Base-by-base conservation (phyloP, 1,140 invertebrate species). In the Holcopasites calliopsidis region DNA sequence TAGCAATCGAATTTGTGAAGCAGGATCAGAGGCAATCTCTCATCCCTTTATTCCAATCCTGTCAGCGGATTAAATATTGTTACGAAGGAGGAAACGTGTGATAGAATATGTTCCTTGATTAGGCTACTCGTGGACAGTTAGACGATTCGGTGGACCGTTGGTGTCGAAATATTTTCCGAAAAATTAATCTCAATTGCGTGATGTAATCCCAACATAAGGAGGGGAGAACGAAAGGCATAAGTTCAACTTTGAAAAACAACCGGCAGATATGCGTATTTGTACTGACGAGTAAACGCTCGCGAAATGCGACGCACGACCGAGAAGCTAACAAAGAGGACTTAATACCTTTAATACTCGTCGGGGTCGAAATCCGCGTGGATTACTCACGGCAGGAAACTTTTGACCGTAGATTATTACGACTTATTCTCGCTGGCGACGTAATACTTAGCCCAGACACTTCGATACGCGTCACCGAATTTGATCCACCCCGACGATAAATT, bases 401-500 rank as follows among this genome's bases (percentile, higher is more conserved):
- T 47, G 44, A 58, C 47, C 69, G 52, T 72, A 65, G 65, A 80
- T 80, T 80, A 80, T 80, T 78, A 78, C 66, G 40, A 62, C 52
- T 64, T 70, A 38, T 61, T 44, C 66, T n/a, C 18, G 23, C 7
- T 49, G 26, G 35, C 60, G 42, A 44, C 50, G 70, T 60, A 58
- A 47, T 38, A 2, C 13, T n/a, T n/a, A 64, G 38, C 21, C 65
- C 65, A 49, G 64, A 55, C 66, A 69, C 54, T 54, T 72, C 76
- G 76, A 79, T 76, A 73, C 82, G 82, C 82, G 71, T 57, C 71
- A 44, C 38, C 62, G 65, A 83, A 69, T 60, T 60, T 55, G 57
- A 83, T 77, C 66, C 76, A 72, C 54, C 70, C 72, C 31, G 13
- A 44, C 58, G 76, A 86, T 85, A 86, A 86, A 86, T 83, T 83